Conservation (phyloP, 1,140 invertebrate genomes). For the Triops cancriformis region DNA sequence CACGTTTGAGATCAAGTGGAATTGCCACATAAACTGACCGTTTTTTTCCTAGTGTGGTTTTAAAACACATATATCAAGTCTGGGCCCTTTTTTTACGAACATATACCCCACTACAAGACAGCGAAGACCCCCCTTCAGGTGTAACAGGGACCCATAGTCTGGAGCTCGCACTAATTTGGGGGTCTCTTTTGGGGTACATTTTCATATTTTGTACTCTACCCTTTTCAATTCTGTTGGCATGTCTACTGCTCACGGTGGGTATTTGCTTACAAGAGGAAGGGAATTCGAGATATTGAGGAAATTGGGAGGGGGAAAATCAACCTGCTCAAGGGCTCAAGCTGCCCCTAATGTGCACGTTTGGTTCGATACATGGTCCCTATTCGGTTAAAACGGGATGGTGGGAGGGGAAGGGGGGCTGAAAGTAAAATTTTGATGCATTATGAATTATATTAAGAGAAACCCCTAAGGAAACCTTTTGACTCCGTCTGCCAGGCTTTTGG, state of each 20-base stretch:
- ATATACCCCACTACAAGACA: no score
- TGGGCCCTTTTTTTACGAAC: no score
- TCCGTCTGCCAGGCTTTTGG: neutral
- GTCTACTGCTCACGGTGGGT: neutral
- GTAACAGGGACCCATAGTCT: neutral
- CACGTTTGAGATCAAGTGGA: no score
- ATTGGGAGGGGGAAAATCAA: neutral
- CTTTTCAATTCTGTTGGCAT: neutral
- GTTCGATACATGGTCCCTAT: neutral
- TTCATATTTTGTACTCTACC: neutral
- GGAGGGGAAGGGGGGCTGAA: neutral
- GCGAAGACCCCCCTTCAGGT: neutral
- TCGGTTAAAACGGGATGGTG: neutral
- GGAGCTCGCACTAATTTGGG: neutral
- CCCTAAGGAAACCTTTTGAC: neutral
- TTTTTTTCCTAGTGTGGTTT: no score
- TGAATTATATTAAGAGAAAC: neutral
- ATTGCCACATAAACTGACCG: no score
- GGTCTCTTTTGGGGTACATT: neutral
- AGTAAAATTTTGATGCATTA: constrained; percentile 6
- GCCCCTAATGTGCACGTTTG: constrained; percentile 7
- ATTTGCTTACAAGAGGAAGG: neutral
- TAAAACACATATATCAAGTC: no score
- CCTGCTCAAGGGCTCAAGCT: neutral
- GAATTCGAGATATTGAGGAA: neutral